These are phyloP conservation scores for Pristionchus exspectatus DNA, from an alignment of 2,888 invertebrate species.

Conservation along the genomic window DNA sequence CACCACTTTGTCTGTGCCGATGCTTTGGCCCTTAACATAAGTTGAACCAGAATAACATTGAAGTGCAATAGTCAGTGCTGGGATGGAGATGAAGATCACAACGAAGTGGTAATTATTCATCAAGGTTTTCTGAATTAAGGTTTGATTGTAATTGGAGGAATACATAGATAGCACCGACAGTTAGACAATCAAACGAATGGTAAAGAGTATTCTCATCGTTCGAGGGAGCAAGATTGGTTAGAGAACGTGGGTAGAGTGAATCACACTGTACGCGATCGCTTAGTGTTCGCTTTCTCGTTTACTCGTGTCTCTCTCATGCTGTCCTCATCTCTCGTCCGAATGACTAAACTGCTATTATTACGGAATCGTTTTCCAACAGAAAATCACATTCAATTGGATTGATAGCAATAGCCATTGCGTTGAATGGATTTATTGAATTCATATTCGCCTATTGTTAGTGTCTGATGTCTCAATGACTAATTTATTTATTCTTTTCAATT, in stretches of 20 bases:
- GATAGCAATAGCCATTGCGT: neutral
- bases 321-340: neutral
- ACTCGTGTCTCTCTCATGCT: neutral
- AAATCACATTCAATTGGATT: neutral
- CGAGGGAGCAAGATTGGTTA: neutral
- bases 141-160: neutral
- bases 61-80: neutral
- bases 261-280: conserved; percentile 24
- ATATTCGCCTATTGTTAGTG: no score
- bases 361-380: neutral
- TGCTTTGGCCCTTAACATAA: conserved; percentile 40
- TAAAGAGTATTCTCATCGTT: neutral
- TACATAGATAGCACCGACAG: neutral
- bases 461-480: no score
- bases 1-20: conserved; percentile 47
- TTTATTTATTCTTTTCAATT: no score
- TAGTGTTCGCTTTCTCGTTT: neutral
- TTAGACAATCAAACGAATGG: neutral
- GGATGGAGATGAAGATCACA: neutral
- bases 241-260: conserved; percentile 26
- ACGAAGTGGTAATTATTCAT: neutral
- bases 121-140: neutral
- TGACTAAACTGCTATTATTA: neutral
- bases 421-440: no score
- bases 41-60: conserved; percentile 45